Evolutionary conservation across 2,888 invertebrate species (phyloP).

Genomic region (Bombylius major): DNA sequence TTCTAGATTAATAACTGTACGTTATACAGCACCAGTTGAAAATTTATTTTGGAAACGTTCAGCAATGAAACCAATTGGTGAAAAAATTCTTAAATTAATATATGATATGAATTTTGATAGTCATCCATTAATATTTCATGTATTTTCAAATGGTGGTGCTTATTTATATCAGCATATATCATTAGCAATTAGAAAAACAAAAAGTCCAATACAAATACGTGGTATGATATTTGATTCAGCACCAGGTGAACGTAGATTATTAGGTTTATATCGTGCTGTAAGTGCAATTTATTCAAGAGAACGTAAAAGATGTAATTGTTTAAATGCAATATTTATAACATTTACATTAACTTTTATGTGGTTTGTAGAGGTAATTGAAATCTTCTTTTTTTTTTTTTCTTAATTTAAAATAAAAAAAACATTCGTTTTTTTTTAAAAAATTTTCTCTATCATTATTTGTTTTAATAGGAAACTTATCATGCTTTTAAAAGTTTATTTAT

Average conservation of each 20-base stretch:
- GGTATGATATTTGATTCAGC: conserved; percentile 62
- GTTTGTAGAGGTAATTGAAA: conserved; percentile 43
- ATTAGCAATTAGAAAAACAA: conserved; percentile 42
- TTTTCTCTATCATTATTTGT: not conserved
- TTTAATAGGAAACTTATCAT: conserved; percentile 30
- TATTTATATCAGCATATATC: conserved; percentile 56
- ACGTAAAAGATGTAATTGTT: conserved; percentile 40
- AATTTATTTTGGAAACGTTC: conserved; percentile 50
- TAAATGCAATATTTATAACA: conserved; percentile 43
- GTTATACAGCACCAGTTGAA: conserved; percentile 57
- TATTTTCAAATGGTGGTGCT: conserved; percentile 66
- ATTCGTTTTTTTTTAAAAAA: no score
- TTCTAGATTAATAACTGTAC: conserved; percentile 57
- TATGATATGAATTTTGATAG: conserved; percentile 52
- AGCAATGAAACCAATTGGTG: conserved; percentile 48
- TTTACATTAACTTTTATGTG: conserved; percentile 46
- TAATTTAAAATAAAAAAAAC: no score
- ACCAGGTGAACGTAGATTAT: conserved; percentile 49
- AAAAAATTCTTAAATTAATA: conserved; percentile 50
- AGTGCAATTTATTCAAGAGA: conserved; percentile 48
- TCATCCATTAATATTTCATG: conserved; percentile 60
- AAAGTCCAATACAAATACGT: conserved; percentile 38
- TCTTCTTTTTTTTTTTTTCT: not conserved
- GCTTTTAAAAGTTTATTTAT: conserved; percentile 33
- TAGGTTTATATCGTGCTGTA: conserved; percentile 46